Conservation (phyloP, 37 sponge, comb jelly and placozoan species). For the Aphrocallistes beatrix region DNA sequence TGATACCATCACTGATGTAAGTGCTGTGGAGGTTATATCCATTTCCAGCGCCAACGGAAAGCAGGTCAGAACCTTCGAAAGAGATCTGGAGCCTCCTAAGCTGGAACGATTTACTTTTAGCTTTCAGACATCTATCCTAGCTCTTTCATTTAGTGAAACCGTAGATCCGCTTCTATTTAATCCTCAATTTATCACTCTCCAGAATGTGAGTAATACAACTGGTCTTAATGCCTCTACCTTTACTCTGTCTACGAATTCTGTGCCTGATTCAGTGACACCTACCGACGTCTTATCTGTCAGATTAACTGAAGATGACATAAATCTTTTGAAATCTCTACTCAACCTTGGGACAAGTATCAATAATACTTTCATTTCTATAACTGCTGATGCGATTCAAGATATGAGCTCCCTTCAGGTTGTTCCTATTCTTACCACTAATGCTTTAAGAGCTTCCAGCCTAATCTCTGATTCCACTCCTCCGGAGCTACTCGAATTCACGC, state of each 20-base stretch:
- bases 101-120: constrained; percentile 30
- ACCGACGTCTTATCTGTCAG: constrained; percentile 34
- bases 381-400: constrained; percentile 30
- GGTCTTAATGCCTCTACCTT: neutral
- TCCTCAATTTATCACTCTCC: constrained; percentile 39
- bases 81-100: constrained; percentile 44
- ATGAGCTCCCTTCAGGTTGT: constrained; percentile 28
- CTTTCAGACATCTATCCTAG: constrained; percentile 18
- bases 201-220: constrained; percentile 34
- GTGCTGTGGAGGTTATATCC: constrained; percentile 56
- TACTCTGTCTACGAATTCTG: neutral
- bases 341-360: constrained; percentile 27
- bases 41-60: constrained; percentile 8
- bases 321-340: constrained; percentile 34
- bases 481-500: constrained; percentile 36
- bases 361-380: constrained; percentile 53
- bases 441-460: constrained; percentile 40
- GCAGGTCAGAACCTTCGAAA: neutral
- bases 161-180: constrained; percentile 48
- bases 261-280: neutral
- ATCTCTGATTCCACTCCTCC: constrained; percentile 49
- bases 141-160: constrained; percentile 55
- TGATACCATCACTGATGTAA: constrained; percentile 58
- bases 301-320: constrained; percentile 38
- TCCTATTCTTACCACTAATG: constrained; percentile 30